Evolutionary conservation across 2,888 invertebrate genomes (phyloP), one percentile per base, ranked within the genome.

Genomic region (Ochropleura leucogaster): DNA sequence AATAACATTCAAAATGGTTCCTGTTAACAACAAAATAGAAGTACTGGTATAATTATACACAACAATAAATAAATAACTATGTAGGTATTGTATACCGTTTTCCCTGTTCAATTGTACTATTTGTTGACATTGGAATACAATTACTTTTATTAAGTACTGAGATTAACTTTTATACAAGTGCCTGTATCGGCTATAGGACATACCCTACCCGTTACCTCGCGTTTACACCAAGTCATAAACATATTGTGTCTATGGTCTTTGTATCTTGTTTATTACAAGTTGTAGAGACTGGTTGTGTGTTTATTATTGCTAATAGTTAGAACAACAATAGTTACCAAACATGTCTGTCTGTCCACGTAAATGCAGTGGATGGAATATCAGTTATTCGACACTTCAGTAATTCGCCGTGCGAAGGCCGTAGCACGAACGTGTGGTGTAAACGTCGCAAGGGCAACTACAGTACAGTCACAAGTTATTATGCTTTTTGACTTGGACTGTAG

Each of bases 31-130:
- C 44, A 16, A 64, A 16, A 44, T 51, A 57, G 42, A 42, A 53
- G 47, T 49, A 82, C 7, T 9, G 46, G 57, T 67, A 57, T 67
- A 62, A 77, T 60, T 55, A 71, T 55, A 71, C 47, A 77, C 40
- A 79, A 69, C 66, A 83, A 57, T 65, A 70, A 80, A 80, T 80
- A 73, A 84, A 71, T 30, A 66, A 77, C 49, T n/a, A 62, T 51
- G 55, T n/a, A 46, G 53, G 67, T 68, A 84, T 81, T 66, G 42
- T 46, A 82, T 82, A 85, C 66, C 71, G 12, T 67, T 82, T 44
- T 64, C 49, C 82, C 67, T 65, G 53, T 51, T 53, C 6, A 55
- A 77, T 82, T 82, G 82, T 85, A 82, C 82, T 82, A 9, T 68
- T 73, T 69, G 59, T 65, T 81, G 66, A 75, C 40, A 7, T n/a